Evolutionary conservation across 2,113 vertebrate genomes (phyloP).

Genomic region (Trematomus loennbergii): DNA sequence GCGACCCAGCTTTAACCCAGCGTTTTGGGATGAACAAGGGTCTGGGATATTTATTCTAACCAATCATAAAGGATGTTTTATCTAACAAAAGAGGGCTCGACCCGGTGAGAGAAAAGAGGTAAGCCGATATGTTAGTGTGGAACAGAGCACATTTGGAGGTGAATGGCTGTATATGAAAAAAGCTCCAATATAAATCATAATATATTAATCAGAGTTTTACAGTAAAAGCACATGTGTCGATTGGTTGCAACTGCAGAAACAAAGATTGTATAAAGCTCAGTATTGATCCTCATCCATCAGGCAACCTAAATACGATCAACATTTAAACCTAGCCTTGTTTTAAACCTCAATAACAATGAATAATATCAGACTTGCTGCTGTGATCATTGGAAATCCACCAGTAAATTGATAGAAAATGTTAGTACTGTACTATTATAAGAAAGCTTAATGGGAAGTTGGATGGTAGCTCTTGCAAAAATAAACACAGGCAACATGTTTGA

Average conservation of each 20-base stretch:
- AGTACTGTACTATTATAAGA: background rate
- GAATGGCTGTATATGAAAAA: slow-evolving; percentile 9
- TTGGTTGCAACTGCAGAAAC: background rate
- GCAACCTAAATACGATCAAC: slow-evolving; percentile 1
- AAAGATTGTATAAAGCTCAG: slow-evolving; percentile 2
- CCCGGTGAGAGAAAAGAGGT: slow-evolving; percentile 36
- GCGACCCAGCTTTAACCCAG: background rate
- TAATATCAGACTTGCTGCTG: slow-evolving; percentile 6
- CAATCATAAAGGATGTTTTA: slow-evolving; percentile 35
- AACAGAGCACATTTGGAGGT: slow-evolving; percentile 43
- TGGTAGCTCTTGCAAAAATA: slow-evolving; percentile 1
- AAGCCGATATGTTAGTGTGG: slow-evolving; percentile 27
- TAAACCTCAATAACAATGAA: background rate
- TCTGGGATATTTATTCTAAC: slow-evolving; percentile 45
- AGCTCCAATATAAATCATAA: background rate
- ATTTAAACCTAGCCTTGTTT: slow-evolving; percentile 2
- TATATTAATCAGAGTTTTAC: slow-evolving; percentile 37
- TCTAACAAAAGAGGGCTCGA: slow-evolving; percentile 27
- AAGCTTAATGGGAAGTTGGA: background rate
- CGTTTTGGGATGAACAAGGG: background rate
- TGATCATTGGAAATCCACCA: background rate
- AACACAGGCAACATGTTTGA: slow-evolving; percentile 38
- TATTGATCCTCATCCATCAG: background rate
- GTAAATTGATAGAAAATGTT: background rate
- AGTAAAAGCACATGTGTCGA: slow-evolving; percentile 70